Evolutionary conservation across 2,113 vertebrate genomes (phyloP).

Genomic region (Pteruthius melanotis): DNA sequence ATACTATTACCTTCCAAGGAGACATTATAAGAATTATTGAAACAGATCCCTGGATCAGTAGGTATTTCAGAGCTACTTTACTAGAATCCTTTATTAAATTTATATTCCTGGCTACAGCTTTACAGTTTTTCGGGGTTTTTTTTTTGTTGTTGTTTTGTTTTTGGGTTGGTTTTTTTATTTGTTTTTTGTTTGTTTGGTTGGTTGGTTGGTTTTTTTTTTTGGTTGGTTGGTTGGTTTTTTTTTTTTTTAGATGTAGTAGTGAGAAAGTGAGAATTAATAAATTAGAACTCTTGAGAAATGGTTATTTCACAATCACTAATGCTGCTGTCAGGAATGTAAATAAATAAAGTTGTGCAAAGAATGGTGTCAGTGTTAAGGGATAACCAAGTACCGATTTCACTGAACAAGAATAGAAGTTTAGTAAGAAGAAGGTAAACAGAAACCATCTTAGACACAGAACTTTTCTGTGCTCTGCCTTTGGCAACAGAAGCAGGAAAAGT

Average conservation of each 20-base stretch:
- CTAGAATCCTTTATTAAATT: background rate
- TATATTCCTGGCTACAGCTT: background rate
- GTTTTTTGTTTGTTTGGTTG: no score
- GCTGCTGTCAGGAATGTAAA: background rate
- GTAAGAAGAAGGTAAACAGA: background rate
- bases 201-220: background rate
- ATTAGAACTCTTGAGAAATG: background rate
- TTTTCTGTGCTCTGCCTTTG: background rate
- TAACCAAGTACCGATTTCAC: background rate
- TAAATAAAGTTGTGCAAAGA: background rate
- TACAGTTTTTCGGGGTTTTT: background rate
- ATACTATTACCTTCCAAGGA: background rate
- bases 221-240: no score
- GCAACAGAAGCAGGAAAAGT: background rate
- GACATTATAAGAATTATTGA: background rate
- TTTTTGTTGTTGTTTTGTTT: background rate
- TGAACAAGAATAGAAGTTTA: background rate
- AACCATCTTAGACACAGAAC: background rate
- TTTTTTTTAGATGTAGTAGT: background rate
- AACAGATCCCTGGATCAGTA: background rate
- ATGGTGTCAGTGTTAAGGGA: background rate
- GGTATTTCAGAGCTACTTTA: background rate
- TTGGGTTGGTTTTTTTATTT: background rate
- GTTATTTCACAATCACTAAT: background rate
- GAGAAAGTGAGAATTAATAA: background rate